Evolutionary conservation across 2,797 vertebrate genomes (phyloP).

Genomic region (Taeniopygia guttata): DNA sequence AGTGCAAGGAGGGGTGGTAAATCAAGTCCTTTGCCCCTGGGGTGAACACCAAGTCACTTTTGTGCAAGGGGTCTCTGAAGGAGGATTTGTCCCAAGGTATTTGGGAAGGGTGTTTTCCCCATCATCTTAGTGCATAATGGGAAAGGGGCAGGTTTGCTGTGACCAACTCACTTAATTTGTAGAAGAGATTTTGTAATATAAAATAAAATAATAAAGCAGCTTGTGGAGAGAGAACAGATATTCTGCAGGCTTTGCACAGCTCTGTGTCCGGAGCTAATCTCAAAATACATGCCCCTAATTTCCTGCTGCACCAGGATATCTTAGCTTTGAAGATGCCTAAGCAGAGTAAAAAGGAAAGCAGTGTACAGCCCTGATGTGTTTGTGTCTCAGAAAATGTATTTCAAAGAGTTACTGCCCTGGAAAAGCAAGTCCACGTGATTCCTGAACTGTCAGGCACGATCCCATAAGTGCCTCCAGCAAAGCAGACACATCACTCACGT

Average conservation of each 20-base stretch:
- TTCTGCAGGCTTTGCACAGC: neutral
- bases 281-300: neutral
- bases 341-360: neutral
- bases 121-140: neutral
- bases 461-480: neutral
- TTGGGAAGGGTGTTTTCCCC: neutral
- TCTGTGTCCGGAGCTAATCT: neutral
- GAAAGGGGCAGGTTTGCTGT: neutral
- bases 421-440: constrained; percentile 21
- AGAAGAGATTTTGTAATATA: neutral
- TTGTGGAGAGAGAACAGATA: neutral
- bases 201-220: neutral
- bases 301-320: neutral
- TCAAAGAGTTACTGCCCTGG: constrained; percentile 42
- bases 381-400: constrained; percentile 32
- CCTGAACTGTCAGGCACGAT: constrained; percentile 19
- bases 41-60: neutral
- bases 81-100: neutral
- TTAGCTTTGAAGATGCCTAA: neutral
- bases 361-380: neutral
- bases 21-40: neutral
- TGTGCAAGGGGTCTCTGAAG: neutral
- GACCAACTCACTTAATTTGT: neutral
- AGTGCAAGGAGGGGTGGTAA: neutral
- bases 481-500: neutral